A percentile compares a stretch with the other conserved stretches of the same genome.
These are phyloP conservation scores for Hydropotes inermis DNA, from an alignment of 2,113 vertebrate genomes.

Conservation along the genomic window DNA sequence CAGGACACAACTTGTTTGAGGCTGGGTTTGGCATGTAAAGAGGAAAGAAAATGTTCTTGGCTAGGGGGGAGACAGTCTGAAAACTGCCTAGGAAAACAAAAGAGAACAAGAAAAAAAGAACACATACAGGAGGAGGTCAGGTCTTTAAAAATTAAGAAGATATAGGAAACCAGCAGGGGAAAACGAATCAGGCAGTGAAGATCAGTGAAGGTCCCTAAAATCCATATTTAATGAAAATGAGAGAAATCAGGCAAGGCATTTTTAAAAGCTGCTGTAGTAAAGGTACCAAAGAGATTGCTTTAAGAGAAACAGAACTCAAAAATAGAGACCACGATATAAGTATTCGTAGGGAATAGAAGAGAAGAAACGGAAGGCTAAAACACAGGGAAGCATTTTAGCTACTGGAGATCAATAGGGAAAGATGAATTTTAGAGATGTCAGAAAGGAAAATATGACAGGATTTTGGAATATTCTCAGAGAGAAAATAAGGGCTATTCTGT, in stretches of 20 bases:
- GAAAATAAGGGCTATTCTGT: constrained; percentile 51
- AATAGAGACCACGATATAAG: background rate
- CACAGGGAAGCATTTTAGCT: constrained; percentile 30
- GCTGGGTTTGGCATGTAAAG: constrained; percentile 38
- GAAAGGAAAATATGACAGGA: constrained; percentile 73
- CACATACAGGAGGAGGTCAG: background rate
- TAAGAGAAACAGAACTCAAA: constrained; percentile 47
- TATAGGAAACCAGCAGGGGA: background rate
- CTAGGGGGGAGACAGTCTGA: constrained; percentile 27
- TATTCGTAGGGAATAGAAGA: background rate
- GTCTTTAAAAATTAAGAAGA: constrained; percentile 39
- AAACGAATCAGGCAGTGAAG: background rate
- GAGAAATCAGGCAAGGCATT: background rate
- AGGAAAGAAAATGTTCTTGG: constrained; percentile 67
- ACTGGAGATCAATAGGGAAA: constrained; percentile 52
- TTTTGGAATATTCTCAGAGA: constrained; percentile 60
- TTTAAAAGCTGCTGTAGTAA: constrained; percentile 24
- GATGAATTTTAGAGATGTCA: constrained; percentile 71
- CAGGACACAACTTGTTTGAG: background rate
- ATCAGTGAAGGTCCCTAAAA: background rate
- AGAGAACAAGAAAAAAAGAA: constrained; percentile 16
- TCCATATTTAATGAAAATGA: background rate
- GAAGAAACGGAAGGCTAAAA: background rate
- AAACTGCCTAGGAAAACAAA: constrained; percentile 62
- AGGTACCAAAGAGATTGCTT: constrained; percentile 31